Evolutionary conservation across 1,140 invertebrate species (phyloP), one percentile per base, ranked within the genome.

Genomic region (Penaeus chinensis): DNA sequence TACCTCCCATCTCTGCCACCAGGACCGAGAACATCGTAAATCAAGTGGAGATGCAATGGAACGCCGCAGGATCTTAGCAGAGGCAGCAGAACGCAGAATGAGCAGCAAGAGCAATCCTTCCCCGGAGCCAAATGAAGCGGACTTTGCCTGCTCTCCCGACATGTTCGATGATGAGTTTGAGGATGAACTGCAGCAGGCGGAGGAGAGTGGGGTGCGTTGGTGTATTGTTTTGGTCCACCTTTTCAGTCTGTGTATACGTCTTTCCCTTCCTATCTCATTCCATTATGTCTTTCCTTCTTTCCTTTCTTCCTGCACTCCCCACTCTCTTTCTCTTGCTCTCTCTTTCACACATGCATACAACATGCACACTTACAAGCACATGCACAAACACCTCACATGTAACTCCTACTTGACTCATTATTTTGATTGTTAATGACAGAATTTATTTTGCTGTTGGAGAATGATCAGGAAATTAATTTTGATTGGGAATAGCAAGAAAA

Each of bases 81-180:
- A 32, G 60, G 84, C 84, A 66, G 84, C 84, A 13, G 84, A 86
- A 32, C 37, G 54, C 42, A 66, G 84, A 76, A 86, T 80, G 74
- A 13, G 22, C 0, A 69, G 62, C 63, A 65, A 10, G 7, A 47
- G 18, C 32, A 60, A 77, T 24, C n/a, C 76, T 20, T 42, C 78
- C 20, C 54, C 78, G 19, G 66, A 79, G 1, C 24, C 11, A 60
- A 42, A 24, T 54, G 42, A 66, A 37, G 24, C 27, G 32, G n/a
- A 63, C 27, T 32, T 19, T 66, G 37, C 11, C 8, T n/a, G 66
- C 3, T 83, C 81, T n/a, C 81, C 81, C 19, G 81, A 83, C 60
- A 32, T 83, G 13, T 83, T 83, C 66, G 81, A 83, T 8, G 81
- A 83, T 20, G 63, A 54, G 1, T 19, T 42, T 24, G 63, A 66